These are phyloP conservation scores for Hylaeus volcanicus DNA, from an alignment of 1,140 invertebrate species.

Conservation along the genomic window DNA sequence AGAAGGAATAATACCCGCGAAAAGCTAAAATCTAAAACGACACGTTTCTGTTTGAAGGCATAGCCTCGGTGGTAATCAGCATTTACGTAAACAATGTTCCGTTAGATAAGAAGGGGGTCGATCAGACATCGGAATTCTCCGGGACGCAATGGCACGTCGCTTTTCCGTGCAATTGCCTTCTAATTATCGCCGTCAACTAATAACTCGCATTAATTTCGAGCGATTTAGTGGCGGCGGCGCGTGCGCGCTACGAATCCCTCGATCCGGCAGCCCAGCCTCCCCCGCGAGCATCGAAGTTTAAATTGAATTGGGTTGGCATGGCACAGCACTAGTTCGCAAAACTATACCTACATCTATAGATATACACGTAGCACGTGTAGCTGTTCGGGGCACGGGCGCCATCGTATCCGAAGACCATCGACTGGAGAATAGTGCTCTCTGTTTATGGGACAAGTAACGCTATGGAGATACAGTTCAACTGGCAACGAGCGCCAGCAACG, in stretches of 20 bases:
- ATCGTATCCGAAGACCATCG: conserved; percentile 79
- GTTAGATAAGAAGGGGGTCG: conserved; percentile 28
- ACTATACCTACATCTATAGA: conserved; percentile 73
- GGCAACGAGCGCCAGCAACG: conserved; percentile 69
- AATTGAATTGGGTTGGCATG: conserved; percentile 80
- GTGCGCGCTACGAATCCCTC: conserved; percentile 62
- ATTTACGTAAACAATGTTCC: neutral
- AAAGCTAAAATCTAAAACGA: too few species aligned
- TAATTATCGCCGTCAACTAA: conserved; percentile 80
- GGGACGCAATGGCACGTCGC: conserved; percentile 62
- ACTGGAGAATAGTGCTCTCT: conserved; percentile 76
- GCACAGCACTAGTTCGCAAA: conserved; percentile 75
- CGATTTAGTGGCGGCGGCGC: conserved; percentile 76
- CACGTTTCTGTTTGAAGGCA: too few species aligned
- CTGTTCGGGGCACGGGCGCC: conserved; percentile 48
- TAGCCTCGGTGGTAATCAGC: neutral
- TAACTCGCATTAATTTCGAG: conserved; percentile 80
- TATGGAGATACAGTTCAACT: conserved; percentile 76
- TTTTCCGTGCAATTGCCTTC: conserved; percentile 79
- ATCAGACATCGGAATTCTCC: conserved; percentile 53
- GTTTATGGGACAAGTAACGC: conserved; percentile 77
- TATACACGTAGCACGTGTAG: conserved; percentile 45
- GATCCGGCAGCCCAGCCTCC: conserved; percentile 39
- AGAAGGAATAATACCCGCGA: too few species aligned
- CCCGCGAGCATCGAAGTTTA: conserved; percentile 75